A percentile compares a stretch with the other conserved stretches of the same genome.
Conservation (phyloP, 2,888 invertebrate species). For the Tachina grossa region DNA sequence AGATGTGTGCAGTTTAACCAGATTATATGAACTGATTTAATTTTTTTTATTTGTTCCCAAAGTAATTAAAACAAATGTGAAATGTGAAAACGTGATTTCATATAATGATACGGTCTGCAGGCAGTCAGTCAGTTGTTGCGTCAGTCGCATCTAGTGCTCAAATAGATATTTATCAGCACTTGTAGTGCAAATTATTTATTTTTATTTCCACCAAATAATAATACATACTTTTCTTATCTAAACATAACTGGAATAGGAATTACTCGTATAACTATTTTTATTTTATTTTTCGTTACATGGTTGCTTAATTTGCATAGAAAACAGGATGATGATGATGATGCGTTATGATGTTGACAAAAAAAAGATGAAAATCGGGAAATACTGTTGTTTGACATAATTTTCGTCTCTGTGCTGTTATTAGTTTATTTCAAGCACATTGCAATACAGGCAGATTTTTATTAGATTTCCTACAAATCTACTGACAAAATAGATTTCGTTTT, state of each 20-base stretch:
- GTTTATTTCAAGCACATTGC: not conserved
- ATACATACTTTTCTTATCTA: constrained; percentile 37
- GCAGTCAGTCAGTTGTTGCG: not conserved
- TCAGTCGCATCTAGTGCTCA: not conserved
- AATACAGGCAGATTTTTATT: no score
- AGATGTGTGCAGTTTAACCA: constrained; percentile 17
- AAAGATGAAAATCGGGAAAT: constrained; percentile 32
- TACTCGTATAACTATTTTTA: not conserved
- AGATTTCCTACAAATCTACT: no score
- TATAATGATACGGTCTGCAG: constrained; percentile 27
- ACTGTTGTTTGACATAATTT: constrained; percentile 67
- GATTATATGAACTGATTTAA: constrained; percentile 51
- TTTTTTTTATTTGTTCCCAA: constrained; percentile 57
- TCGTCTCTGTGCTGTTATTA: constrained; percentile 28
- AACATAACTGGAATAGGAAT: constrained; percentile 56
- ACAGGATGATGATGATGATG: constrained; percentile 34
- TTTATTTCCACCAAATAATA: constrained; percentile 50
- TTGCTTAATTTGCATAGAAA: constrained; percentile 42
- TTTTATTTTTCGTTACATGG: constrained; percentile 55
- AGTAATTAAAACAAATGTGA: constrained; percentile 65
- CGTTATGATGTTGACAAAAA: constrained; percentile 23
- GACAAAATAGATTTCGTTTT: no score
- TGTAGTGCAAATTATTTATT: constrained; percentile 42
- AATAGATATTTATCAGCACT: not conserved
- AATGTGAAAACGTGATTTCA: constrained; percentile 62